Evolutionary conservation across 1,140 invertebrate species (phyloP), one percentile per base, ranked within the genome.

Genomic region (Aphelinus certus): DNA sequence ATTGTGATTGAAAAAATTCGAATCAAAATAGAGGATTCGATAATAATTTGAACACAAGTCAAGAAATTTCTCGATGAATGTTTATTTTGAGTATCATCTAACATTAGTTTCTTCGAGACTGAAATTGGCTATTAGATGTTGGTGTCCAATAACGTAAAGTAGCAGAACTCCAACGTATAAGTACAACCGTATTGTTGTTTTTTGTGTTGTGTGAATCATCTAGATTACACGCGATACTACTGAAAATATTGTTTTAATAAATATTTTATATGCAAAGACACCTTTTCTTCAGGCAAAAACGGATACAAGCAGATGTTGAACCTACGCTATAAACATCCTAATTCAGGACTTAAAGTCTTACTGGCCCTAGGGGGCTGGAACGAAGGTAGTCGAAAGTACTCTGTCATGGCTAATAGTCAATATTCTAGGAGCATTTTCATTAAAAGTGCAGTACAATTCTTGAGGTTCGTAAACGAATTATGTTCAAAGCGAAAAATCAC

Each of bases 291-390:
- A 85, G 83, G 82, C 47, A 92, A 90, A 85, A 93, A 90, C 7
- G 92, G 92, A 26, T 95, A 92, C 80, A 91, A 91, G 75, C 90
- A 91, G 60, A 83, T 95, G 65, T 94, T 92, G 0, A 83, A 82
- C 0, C 81, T 96, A 1, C 94, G 93, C 76, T 81, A 89, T 51
- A 88, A 88, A 7, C 92, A 95, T 87, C 93, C 94, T 0, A 26
- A 26, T 26, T 26, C 26, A 26, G 89, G 92, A 77, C 82, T 97
- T 3, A 96, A 95, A 84, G 89, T 95, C 1, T 90, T 92, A 1
- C 79, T 97, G 2, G 95, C 94, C 6, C 93, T 97, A 56, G 96
- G 96, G 0, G 95, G 95, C 1, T 96, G 95, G 95, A 96, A 95
- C 81, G 94, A 96, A 86, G 95, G 94, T 0, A 95, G 94, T 0